Evolutionary conservation across 1,140 invertebrate species (phyloP).

Genomic region (Diorhabda elongata): DNA sequence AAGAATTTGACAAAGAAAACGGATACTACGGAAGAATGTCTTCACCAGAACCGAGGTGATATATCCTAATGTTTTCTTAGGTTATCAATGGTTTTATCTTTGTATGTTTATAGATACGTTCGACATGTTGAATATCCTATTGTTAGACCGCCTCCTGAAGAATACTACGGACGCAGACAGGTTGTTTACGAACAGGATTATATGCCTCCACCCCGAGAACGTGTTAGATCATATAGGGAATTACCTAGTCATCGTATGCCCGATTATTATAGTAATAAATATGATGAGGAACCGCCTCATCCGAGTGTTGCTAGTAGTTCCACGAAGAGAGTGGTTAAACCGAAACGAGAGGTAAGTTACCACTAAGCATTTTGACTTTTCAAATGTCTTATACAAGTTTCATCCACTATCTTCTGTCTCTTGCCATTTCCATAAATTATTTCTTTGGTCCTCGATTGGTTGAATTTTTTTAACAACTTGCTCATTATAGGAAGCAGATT

Average conservation of each 20-base stretch:
- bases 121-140: constrained; percentile 41
- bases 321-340: constrained; percentile 8
- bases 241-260: constrained; percentile 39
- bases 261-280: constrained; percentile 41
- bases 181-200: constrained; percentile 43
- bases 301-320: neutral
- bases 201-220: constrained; percentile 44
- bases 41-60: constrained; percentile 44
- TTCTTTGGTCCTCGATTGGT: too few species aligned
- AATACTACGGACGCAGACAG: constrained; percentile 40
- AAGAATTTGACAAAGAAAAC: constrained; percentile 87
- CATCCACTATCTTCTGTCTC: neutral
- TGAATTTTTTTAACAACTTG: too few species aligned
- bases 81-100: too few species aligned
- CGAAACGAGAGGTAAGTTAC: constrained; percentile 9
- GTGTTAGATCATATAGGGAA: constrained; percentile 43
- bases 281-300: constrained; percentile 40
- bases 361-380: neutral
- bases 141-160: constrained; percentile 39
- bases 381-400: neutral
- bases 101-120: constrained; percentile 32
- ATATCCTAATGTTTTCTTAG: too few species aligned
- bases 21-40: constrained; percentile 66
- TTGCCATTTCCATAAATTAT: too few species aligned
- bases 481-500: too few species aligned